Base-by-base conservation (phyloP, 2,888 invertebrate species). In the Suillia variegata region DNA sequence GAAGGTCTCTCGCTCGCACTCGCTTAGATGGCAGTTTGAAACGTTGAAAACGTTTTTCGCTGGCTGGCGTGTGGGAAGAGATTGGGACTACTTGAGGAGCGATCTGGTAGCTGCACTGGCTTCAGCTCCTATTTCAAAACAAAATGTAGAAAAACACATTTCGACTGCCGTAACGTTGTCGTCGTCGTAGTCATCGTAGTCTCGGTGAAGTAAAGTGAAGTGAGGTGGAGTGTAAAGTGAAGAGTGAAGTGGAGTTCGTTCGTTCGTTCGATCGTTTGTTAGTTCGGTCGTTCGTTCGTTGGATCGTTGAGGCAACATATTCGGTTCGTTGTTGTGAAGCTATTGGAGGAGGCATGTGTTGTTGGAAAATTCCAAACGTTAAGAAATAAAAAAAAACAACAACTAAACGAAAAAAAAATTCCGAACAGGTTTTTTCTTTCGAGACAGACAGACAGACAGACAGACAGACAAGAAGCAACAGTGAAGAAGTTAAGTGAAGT, bases 51-150 rank as follows among this genome's bases (percentile, higher is more conserved):
- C 71, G 67, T 66, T 74, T 72, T 74, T 70, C n/a, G n/a, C n/a
- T n/a, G n/a, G n/a, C 69, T 66, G 62, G 67, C 76, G 80, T 80
- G 80, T 80, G 80, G 80, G 80, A 79, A 80, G 80, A 80, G 81
- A 76, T 80, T 78, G 79, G 80, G 81, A 80, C 80, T 80, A 80
- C 80, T 80, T 78, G 81, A 80, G 80, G 80, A 80, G 80, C 80
- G 80, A 80, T 79, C 78, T 80, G 81, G 80, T 80, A 80, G 80
- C 81, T 80, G 81, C 80, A 80, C 80, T 80, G 79, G 79, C 80
- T 80, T 80, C 80, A 80, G 81, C 80, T 80, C 80, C 81, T 77
- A 80, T 80, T 80, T 78, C 78, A 76, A 68, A 78, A 79, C 78
- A 78, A 75, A 78, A 79, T 78, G 78, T 76, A 78, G 76, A 79